Evolutionary conservation across 2,797 vertebrate genomes (phyloP).

Genomic region (Acipenser transmontanus): DNA sequence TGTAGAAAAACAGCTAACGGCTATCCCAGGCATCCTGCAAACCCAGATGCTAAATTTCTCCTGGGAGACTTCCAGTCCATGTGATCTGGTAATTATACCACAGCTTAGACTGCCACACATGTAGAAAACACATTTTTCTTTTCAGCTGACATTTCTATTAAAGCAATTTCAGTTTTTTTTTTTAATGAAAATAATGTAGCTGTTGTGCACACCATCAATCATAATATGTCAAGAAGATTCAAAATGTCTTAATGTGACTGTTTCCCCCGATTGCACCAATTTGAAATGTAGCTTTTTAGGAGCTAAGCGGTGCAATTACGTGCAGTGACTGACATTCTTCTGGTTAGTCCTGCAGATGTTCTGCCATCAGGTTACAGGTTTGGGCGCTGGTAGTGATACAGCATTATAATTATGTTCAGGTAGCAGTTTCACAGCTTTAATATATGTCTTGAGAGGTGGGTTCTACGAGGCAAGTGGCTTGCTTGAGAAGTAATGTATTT

Average conservation of each 20-base stretch:
- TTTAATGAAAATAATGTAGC: conserved; percentile 19
- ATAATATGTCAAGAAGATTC: conserved; percentile 12
- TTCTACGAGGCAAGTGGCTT: too few species aligned
- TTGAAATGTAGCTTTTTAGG: conserved; percentile 8
- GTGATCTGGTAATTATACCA: conserved; percentile 21
- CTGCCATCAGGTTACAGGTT: too few species aligned
- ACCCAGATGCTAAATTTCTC: conserved; percentile 8
- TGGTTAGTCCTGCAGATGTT: too few species aligned
- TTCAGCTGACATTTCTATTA: conserved; percentile 20
- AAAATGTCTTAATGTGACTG: conserved; percentile 12
- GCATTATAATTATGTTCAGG: too few species aligned
- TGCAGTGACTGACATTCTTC: not conserved
- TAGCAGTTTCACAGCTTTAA: too few species aligned
- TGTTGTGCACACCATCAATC: conserved; percentile 20
- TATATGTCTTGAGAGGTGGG: too few species aligned
- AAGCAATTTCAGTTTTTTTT: conserved; percentile 12
- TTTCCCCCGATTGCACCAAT: conserved; percentile 14
- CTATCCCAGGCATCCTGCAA: conserved; percentile 3
- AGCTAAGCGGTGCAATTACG: conserved; percentile 16
- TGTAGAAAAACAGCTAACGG: not conserved
- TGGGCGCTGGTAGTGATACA: too few species aligned
- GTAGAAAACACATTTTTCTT: conserved; percentile 21
- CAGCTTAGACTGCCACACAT: conserved; percentile 13
- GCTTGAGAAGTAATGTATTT: too few species aligned
- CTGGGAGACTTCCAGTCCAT: not conserved